Conservation (phyloP, 2,888 invertebrate genomes). For the Anaspis maculata region DNA sequence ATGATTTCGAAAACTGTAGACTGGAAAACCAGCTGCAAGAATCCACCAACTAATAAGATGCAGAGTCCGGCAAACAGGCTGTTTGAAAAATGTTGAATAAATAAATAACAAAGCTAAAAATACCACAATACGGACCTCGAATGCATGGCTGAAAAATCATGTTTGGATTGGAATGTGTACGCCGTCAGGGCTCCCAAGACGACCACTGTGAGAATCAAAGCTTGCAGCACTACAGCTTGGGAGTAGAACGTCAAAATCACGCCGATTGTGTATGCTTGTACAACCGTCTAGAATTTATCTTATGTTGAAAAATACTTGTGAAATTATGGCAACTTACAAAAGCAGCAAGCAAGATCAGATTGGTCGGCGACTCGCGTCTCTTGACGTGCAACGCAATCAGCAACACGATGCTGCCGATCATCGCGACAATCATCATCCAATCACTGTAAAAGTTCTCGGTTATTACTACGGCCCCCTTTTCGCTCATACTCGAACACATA, state of each 20-base stretch:
- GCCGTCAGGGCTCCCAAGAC: slow-evolving; percentile 67
- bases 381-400: slow-evolving; percentile 64
- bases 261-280: slow-evolving; percentile 71
- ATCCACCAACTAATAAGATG: slow-evolving; percentile 61
- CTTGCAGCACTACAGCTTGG: slow-evolving; percentile 66
- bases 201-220: slow-evolving; percentile 64
- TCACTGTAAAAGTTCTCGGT: slow-evolving; percentile 53
- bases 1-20: slow-evolving; percentile 62
- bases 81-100: too few relatives aligned
- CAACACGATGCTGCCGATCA: slow-evolving; percentile 56
- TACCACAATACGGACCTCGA: slow-evolving; percentile 66
- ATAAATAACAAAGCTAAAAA: too few relatives aligned
- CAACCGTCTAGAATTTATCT: slow-evolving; percentile 53
- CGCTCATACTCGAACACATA: too few relatives aligned
- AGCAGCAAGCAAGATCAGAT: slow-evolving; percentile 66
- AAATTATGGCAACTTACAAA: slow-evolving; percentile 55
- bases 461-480: too few relatives aligned
- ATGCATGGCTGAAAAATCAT: slow-evolving; percentile 71
- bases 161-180: slow-evolving; percentile 80
- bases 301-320: too few relatives aligned
- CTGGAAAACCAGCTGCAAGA: slow-evolving; percentile 68
- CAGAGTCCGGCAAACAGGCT: slow-evolving; percentile 60
- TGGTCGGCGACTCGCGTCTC: slow-evolving; percentile 67
- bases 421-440: slow-evolving; percentile 59
- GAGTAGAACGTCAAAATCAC: slow-evolving; percentile 74